Conservation (phyloP, 1,140 invertebrate species). For the Trypoxylus dichotomus region DNA sequence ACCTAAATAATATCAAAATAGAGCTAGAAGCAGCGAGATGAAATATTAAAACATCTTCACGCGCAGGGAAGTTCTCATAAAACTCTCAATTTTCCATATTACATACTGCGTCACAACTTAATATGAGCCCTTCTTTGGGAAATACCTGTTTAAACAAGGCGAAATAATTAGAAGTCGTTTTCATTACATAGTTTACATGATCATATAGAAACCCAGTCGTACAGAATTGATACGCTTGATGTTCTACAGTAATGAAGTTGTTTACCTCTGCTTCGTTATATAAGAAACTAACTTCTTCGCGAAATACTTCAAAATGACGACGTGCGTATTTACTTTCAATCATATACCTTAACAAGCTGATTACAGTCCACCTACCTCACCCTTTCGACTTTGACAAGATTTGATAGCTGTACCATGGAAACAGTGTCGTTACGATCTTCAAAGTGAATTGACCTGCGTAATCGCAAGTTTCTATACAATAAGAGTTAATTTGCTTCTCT, state of each 20-base stretch:
- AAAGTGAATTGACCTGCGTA: too few species aligned
- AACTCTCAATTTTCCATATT: background rate
- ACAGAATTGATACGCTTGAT: background rate
- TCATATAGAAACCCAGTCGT: background rate
- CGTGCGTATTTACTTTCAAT: background rate
- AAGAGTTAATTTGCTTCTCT: too few species aligned
- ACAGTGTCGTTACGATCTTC: too few species aligned
- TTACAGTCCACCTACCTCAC: background rate
- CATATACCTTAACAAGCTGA: background rate
- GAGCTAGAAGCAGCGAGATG: too few species aligned
- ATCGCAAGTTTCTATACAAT: too few species aligned
- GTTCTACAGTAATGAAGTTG: background rate
- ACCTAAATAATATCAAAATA: too few species aligned
- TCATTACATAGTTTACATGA: background rate
- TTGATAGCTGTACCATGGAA: too few species aligned
- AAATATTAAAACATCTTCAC: too few species aligned
- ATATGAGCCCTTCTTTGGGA: background rate
- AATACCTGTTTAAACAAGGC: background rate
- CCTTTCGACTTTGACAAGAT: background rate
- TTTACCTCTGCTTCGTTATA: background rate
- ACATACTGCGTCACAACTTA: background rate
- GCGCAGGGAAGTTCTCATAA: background rate
- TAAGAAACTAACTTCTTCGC: background rate
- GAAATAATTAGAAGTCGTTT: background rate
- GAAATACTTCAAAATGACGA: background rate